A percentile compares a stretch with the other conserved stretches of the same genome.
These are phyloP conservation scores for Vidua macroura DNA, from an alignment of 2,113 vertebrate genomes.

Conservation along the genomic window DNA sequence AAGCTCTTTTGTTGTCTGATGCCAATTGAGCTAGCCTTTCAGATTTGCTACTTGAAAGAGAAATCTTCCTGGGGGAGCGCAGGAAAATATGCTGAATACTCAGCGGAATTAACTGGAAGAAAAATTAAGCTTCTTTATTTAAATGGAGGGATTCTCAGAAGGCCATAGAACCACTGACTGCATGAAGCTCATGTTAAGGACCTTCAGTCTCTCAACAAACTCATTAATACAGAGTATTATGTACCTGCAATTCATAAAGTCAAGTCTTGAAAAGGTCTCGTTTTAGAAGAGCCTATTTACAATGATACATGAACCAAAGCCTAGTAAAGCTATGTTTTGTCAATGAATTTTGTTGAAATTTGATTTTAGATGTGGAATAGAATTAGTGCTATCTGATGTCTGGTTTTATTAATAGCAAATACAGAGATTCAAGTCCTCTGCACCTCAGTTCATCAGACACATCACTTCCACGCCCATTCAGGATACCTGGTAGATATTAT, in stretches of 20 bases:
- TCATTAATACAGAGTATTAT: background rate
- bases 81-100: background rate
- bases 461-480: constrained; percentile 48
- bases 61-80: background rate
- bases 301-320: background rate
- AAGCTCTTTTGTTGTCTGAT: background rate
- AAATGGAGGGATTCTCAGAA: background rate
- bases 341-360: background rate
- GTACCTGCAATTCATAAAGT: background rate
- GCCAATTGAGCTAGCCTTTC: background rate
- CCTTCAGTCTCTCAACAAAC: background rate
- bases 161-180: background rate
- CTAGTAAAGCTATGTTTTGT: background rate
- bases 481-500: constrained; percentile 91
- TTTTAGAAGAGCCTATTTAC: background rate
- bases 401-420: background rate
- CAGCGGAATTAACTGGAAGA: background rate
- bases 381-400: background rate
- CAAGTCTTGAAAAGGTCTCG: background rate
- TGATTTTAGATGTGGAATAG: background rate
- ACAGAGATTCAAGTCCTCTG: constrained; percentile 32
- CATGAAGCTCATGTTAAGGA: rapidly evolving
- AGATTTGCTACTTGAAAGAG: background rate
- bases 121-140: background rate
- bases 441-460: constrained; percentile 66